Evolutionary conservation across 2,113 vertebrate species (phyloP).

Genomic region (Cheilinus undulatus): DNA sequence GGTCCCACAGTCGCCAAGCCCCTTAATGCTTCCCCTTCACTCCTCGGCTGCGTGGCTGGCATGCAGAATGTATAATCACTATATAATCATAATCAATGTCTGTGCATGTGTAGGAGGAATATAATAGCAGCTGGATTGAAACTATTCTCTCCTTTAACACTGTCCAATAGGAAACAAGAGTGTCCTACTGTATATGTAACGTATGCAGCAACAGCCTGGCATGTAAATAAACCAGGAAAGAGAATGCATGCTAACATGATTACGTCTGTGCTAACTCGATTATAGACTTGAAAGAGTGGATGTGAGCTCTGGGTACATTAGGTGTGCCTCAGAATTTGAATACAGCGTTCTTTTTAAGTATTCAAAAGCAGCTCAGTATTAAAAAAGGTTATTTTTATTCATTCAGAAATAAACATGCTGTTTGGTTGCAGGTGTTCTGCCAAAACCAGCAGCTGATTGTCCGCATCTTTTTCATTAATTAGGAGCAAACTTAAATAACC

Average conservation of each 20-base stretch:
- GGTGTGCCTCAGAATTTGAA: conserved; percentile 50
- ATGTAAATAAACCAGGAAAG: conserved; percentile 51
- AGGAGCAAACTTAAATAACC: conserved; percentile 10
- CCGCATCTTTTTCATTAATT: conserved; percentile 12
- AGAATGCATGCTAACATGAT: conserved; percentile 56
- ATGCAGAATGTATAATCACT: conserved; percentile 76
- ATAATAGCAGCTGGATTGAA: conserved; percentile 32
- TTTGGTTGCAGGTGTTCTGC: conserved; percentile 27
- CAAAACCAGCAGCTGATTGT: not conserved
- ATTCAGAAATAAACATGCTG: conserved; percentile 49
- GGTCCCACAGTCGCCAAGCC: conserved; percentile 90
- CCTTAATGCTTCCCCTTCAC: conserved; percentile 93
- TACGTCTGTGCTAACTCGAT: conserved; percentile 67
- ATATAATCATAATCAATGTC: conserved; percentile 72
- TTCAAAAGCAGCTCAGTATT: conserved; percentile 32
- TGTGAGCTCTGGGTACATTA: conserved; percentile 52
- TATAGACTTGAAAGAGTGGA: conserved; percentile 62
- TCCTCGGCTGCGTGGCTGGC: conserved; percentile 82
- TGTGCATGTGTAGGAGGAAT: conserved; percentile 50
- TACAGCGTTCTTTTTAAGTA: conserved; percentile 30
- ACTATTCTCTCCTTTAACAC: not conserved
- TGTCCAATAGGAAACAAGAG: conserved; percentile 27
- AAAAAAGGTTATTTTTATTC: conserved; percentile 37
- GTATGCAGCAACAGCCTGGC: conserved; percentile 35
- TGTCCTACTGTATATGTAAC: conserved; percentile 8